Evolutionary conservation across 2,113 vertebrate species (phyloP).

Genomic region (Erythrocebus patas): DNA sequence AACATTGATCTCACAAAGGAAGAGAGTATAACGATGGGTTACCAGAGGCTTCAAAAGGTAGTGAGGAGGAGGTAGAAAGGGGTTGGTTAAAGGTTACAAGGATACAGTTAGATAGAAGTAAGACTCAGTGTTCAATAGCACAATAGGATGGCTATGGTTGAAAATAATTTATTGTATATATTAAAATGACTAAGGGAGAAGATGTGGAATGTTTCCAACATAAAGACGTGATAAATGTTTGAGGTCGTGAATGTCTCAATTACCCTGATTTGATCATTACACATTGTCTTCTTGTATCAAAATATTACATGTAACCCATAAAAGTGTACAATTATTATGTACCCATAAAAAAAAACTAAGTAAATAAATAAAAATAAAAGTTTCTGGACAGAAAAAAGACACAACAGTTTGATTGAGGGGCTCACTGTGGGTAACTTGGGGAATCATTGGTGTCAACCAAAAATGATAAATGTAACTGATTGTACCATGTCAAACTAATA

Average conservation of each 20-base stretch:
- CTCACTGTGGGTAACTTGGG: neutral
- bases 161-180: neutral
- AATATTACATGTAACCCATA: neutral
- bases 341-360: neutral
- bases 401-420: neutral
- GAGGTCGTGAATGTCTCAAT: neutral
- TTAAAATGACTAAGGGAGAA: neutral
- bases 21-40: neutral
- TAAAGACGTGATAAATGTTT: neutral
- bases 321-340: neutral
- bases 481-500: neutral
- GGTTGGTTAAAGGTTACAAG: neutral
- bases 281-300: neutral
- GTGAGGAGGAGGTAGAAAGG: neutral
- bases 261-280: neutral
- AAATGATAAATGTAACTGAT: neutral
- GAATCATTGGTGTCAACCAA: neutral
- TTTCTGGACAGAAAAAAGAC: neutral
- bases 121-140: neutral
- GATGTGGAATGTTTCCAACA: neutral
- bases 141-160: neutral
- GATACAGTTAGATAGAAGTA: neutral
- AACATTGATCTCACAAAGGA: neutral
- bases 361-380: too few relatives aligned
- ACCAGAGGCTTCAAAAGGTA: neutral